Evolutionary conservation across 2,888 invertebrate genomes (phyloP).

Genomic region (Zonitis immaculata): DNA sequence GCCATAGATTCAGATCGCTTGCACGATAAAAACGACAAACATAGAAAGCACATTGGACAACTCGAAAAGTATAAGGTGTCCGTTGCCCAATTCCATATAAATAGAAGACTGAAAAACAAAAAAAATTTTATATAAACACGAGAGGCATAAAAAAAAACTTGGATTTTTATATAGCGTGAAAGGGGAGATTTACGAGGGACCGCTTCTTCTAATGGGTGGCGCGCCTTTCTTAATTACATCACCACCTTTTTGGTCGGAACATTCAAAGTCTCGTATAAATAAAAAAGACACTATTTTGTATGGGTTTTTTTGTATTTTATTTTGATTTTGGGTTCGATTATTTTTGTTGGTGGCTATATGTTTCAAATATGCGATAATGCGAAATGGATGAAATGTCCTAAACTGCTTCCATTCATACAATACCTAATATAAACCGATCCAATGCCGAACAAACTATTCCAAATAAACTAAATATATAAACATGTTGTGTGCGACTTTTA

Average conservation of each 20-base stretch:
- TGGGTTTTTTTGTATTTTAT: conserved; percentile 39
- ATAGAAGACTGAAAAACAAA: conserved; percentile 16
- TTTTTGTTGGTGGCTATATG: too few species aligned
- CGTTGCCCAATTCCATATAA: conserved; percentile 13
- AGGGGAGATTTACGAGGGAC: conserved; percentile 47
- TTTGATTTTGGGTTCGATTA: too few species aligned
- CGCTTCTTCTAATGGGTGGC: conserved; percentile 48
- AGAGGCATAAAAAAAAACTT: too few species aligned
- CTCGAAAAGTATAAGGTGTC: conserved; percentile 42
- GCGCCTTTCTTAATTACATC: conserved; percentile 48
- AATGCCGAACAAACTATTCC: conserved; percentile 20
- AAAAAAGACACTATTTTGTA: conserved; percentile 45
- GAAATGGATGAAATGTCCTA: conserved; percentile 27
- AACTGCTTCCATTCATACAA: conserved; percentile 29
- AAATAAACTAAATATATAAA: conserved; percentile 35
- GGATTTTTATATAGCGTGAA: conserved; percentile 35
- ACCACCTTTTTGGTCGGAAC: conserved; percentile 46
- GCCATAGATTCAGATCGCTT: conserved; percentile 48
- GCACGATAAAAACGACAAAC: conserved; percentile 43
- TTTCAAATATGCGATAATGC: too few species aligned
- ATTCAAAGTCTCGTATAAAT: conserved; percentile 47
- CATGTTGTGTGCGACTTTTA: conserved; percentile 30
- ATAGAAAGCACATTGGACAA: conserved; percentile 46
- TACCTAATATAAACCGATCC: conserved; percentile 20
- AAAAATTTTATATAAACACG: not conserved